Percentiles rank a stretch among this genome's conserved stretches.
These are phyloP conservation scores for Drosophila athabasca DNA, from an alignment of 1,140 invertebrate species.

Conservation along the genomic window DNA sequence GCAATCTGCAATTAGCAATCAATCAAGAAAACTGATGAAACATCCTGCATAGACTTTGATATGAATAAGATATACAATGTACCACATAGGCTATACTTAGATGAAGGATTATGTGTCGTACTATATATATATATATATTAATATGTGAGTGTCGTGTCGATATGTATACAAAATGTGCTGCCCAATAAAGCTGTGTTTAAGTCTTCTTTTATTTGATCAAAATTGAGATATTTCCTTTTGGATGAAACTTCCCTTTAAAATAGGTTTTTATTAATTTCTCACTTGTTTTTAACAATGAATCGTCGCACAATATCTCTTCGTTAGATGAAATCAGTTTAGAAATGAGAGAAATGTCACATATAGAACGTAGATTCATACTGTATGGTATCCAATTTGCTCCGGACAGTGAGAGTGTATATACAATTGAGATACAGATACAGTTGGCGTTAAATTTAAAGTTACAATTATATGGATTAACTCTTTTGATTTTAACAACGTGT, in stretches of 20 bases:
- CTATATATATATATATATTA: constrained; percentile 15
- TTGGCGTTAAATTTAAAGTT: constrained; percentile 11
- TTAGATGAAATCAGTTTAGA: constrained; percentile 33
- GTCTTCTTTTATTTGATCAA: constrained; percentile 33
- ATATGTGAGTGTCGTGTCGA: constrained; percentile 21
- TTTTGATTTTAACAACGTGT: constrained; percentile 47
- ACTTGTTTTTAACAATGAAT: constrained; percentile 56
- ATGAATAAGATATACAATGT: constrained; percentile 47
- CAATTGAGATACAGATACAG: constrained; percentile 43
- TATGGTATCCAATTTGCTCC: constrained; percentile 37
- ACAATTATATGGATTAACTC: constrained; percentile 17
- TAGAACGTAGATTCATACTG: not conserved
- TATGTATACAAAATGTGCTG: constrained; percentile 37
- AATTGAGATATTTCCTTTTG: not conserved
- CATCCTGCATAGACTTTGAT: constrained; percentile 67
- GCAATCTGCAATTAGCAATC: constrained; percentile 32
- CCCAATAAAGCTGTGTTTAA: constrained; percentile 61
- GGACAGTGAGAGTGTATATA: constrained; percentile 44
- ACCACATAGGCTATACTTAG: constrained; percentile 26
- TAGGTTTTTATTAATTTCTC: constrained; percentile 52
- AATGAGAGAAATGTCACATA: constrained; percentile 26
- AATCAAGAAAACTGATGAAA: constrained; percentile 63
- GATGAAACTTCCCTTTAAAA: constrained; percentile 29
- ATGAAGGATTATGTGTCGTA: constrained; percentile 8
- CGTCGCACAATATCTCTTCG: constrained; percentile 9